A percentile compares a stretch with the other conserved stretches of the same genome.
These are phyloP conservation scores for Rallus crepitans DNA, from an alignment of 2,797 vertebrate genomes.

Conservation along the genomic window DNA sequence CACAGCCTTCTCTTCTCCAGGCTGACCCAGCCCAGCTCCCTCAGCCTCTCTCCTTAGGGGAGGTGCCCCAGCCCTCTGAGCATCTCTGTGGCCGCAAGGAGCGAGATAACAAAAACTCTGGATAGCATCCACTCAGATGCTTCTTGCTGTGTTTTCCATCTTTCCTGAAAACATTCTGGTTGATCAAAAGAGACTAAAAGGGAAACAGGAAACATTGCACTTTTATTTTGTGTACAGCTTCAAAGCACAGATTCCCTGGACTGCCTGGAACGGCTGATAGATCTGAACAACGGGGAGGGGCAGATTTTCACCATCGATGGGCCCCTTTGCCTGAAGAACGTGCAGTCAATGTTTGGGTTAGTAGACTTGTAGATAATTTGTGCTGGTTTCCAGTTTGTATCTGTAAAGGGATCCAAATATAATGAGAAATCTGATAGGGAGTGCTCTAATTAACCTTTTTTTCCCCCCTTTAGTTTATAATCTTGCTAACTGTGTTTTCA, in stretches of 20 bases:
- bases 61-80: too few species aligned
- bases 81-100: not conserved
- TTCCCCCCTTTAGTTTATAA: not conserved
- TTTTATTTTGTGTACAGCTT: slow-evolving; percentile 81
- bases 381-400: not conserved
- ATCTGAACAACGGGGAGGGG: slow-evolving; percentile 93
- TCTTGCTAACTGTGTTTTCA: not conserved
- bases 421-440: not conserved
- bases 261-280: slow-evolving; percentile 92
- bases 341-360: slow-evolving; percentile 98
- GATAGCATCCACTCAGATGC: not conserved
- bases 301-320: slow-evolving; percentile 97
- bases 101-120: not conserved
- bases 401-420: not conserved
- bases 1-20: too few species aligned
- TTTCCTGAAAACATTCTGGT: not conserved
- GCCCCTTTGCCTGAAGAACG: slow-evolving; percentile 94
- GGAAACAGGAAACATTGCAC: not conserved
- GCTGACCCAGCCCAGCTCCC: too few species aligned
- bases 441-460: not conserved
- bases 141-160: not conserved
- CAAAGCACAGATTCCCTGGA: slow-evolving; percentile 93
- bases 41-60: too few species aligned
- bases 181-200: not conserved
- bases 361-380: slow-evolving; percentile 30